phyloP scores from a whole-genome alignment of 2,888 invertebrate genomes.

The Melinaea marsaeus region DNA sequence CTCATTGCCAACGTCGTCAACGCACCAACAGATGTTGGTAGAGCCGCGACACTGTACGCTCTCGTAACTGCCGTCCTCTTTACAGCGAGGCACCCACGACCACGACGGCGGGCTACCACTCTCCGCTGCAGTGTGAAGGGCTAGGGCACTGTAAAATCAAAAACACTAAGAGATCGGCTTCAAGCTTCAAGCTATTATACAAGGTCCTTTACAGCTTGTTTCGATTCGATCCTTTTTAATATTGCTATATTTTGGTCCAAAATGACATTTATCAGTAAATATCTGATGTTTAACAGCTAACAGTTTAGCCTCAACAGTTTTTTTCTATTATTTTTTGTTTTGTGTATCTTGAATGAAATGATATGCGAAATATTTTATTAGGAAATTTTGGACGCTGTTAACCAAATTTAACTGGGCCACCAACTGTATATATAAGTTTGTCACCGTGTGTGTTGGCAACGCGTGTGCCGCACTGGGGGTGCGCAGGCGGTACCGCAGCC shows the following conservation, averaged over 20 bases:
- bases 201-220: too few species aligned
- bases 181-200: neutral
- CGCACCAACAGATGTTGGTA: slow-evolving; percentile 88
- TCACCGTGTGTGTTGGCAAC: slow-evolving; percentile 79
- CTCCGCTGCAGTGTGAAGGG: slow-evolving; percentile 67
- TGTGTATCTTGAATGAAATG: too few species aligned
- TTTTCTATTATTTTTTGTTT: too few species aligned
- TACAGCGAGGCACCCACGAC: slow-evolving; percentile 86
- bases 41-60: slow-evolving; percentile 84
- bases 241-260: too few species aligned
- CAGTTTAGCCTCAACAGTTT: too few species aligned
- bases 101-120: slow-evolving; percentile 85
- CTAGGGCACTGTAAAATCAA: slow-evolving; percentile 52
- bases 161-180: neutral
- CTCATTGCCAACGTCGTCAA: slow-evolving; percentile 85
- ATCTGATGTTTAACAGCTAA: too few species aligned
- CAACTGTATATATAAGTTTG: too few species aligned
- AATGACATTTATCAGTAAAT: too few species aligned
- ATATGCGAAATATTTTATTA: too few species aligned
- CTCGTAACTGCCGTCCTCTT: slow-evolving; percentile 82
- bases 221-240: too few species aligned
- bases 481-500: slow-evolving; percentile 92
- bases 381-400: too few species aligned
- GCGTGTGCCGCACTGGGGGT: slow-evolving; percentile 83
- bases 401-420: too few species aligned